phyloP scores from a whole-genome alignment of 2,113 vertebrate species.

The Tenrec ecaudatus region DNA sequence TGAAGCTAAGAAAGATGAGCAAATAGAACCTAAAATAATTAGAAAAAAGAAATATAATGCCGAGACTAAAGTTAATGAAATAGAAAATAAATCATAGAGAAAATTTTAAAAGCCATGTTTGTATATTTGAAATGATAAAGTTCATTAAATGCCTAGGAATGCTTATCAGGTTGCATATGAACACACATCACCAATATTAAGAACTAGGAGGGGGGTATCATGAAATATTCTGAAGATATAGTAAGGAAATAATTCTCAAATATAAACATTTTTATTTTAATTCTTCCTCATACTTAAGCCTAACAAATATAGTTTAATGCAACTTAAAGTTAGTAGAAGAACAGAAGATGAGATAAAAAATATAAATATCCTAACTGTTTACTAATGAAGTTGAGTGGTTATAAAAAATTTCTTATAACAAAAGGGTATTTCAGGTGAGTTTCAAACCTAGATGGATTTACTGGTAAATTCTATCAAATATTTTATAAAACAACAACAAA shows the following conservation, averaged over 20 bases:
- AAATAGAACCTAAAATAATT: conserved; percentile 8
- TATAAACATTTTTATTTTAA: no score
- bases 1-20: conserved; percentile 11
- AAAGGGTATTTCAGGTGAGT: neutral
- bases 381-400: neutral
- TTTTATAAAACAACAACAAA: no score
- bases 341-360: neutral
- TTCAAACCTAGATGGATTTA: neutral
- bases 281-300: neutral
- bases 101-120: conserved; percentile 17
- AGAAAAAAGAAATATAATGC: neutral
- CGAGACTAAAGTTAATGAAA: neutral
- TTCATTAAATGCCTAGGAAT: neutral
- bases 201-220: no score
- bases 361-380: neutral
- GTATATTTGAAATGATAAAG: neutral
- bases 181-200: no score
- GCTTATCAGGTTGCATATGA: no score
- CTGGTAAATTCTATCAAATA: no score
- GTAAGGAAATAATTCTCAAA: no score
- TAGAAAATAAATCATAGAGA: neutral
- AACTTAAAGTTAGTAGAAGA: neutral
- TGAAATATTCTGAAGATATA: no score
- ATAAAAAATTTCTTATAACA: neutral
- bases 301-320: neutral